These are phyloP conservation scores for Tineola bisselliella DNA, from an alignment of 2,888 invertebrate genomes.

Conservation along the genomic window DNA sequence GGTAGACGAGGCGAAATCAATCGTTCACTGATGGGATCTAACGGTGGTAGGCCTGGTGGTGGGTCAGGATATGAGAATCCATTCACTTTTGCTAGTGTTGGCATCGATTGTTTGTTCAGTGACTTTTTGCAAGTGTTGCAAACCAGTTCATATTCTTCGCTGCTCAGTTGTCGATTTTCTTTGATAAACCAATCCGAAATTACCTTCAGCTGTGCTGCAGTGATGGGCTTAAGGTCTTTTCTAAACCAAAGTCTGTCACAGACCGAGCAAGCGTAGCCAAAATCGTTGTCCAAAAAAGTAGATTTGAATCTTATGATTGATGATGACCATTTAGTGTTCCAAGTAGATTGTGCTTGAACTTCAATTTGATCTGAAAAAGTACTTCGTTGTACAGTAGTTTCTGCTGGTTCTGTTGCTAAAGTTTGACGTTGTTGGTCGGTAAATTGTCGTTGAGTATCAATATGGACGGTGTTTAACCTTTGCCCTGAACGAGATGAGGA, in stretches of 20 bases:
- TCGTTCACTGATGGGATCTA: conserved; percentile 31
- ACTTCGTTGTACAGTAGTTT: conserved; percentile 18
- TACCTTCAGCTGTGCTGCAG: conserved; percentile 27
- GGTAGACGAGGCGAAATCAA: conserved; percentile 30
- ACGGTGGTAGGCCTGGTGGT: conserved; percentile 25
- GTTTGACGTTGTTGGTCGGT: conserved; percentile 17
- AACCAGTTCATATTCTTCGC: conserved; percentile 21
- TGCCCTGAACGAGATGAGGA: conserved; percentile 21
- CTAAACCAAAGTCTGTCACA: conserved; percentile 32
- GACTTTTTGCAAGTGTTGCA: conserved; percentile 26
- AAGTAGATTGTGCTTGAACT: conserved; percentile 19
- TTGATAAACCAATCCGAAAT: conserved; percentile 25
- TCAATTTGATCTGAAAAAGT: conserved; percentile 20
- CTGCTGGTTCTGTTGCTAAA: conserved; percentile 16
- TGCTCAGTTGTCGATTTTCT: conserved; percentile 21
- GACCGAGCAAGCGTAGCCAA: conserved; percentile 15
- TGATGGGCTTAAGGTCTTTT: conserved; percentile 32
- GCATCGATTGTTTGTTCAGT: conserved; percentile 24
- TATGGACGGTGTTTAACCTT: conserved; percentile 20
- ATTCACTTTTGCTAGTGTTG: conserved; percentile 25
- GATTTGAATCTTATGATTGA: conserved; percentile 15
- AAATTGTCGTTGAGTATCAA: conserved; percentile 19
- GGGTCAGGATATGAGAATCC: conserved; percentile 32
- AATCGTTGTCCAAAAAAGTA: conserved; percentile 13
- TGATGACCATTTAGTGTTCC: conserved; percentile 17